Evolutionary conservation across 2,113 vertebrate genomes (phyloP).

Genomic region (Butastur rufipennis): DNA sequence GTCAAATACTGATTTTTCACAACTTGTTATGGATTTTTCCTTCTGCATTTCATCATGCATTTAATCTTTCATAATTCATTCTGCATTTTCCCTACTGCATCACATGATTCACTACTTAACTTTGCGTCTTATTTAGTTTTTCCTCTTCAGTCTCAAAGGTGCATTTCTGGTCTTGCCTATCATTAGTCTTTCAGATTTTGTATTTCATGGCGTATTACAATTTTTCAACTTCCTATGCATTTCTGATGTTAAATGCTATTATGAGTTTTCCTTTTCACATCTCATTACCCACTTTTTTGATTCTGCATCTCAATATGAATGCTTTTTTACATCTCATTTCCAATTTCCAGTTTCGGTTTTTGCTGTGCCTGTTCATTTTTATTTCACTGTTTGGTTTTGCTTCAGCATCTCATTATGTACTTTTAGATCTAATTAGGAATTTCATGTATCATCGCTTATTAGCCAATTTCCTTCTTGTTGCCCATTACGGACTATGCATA

Average conservation of each 20-base stretch:
- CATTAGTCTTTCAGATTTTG: neutral
- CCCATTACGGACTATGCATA: neutral
- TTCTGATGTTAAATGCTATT: neutral
- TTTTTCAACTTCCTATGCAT: neutral
- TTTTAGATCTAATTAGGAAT: conserved; percentile 54
- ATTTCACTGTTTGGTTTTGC: conserved; percentile 15
- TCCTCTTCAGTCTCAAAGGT: neutral
- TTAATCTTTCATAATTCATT: neutral
- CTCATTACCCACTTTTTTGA: neutral
- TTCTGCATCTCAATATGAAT: neutral
- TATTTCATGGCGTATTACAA: neutral
- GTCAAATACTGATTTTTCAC: neutral
- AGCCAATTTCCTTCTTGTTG: conserved; percentile 25
- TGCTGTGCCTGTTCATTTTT: neutral
- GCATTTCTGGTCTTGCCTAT: neutral
- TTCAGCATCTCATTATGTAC: conserved; percentile 11
- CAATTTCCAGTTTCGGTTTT: neutral
- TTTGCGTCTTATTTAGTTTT: neutral
- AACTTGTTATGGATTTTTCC: neutral
- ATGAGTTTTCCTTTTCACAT: neutral
- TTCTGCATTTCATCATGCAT: neutral
- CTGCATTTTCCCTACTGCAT: neutral
- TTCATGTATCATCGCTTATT: conserved; percentile 37
- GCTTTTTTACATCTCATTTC: neutral
- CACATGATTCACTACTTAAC: neutral